phyloP scores from a whole-genome alignment of 2,888 invertebrate genomes.

The Trisateles emortualis region DNA sequence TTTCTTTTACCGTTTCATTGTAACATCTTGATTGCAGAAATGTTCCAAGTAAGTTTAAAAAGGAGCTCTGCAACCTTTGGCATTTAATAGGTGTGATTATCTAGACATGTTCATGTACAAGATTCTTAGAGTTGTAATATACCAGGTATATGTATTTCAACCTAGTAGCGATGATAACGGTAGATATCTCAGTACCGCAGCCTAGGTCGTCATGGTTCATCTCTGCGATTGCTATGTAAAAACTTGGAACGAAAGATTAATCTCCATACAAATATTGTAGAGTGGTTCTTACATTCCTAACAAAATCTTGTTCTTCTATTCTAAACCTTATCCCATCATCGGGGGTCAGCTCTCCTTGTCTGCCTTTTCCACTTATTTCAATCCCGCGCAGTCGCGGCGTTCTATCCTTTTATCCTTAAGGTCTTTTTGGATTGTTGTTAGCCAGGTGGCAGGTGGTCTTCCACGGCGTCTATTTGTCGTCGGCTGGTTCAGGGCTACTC shows the following conservation, averaged over 20 bases:
- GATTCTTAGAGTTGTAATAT: not conserved
- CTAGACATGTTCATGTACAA: not conserved
- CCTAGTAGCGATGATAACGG: conserved; percentile 5
- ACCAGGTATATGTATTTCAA: not conserved
- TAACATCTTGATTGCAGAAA: no score
- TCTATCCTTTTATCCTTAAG: no score
- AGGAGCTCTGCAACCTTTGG: not conserved
- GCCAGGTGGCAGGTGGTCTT: no score
- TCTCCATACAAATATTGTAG: not conserved
- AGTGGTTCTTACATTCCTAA: not conserved
- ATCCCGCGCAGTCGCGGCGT: no score
- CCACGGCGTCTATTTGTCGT: no score
- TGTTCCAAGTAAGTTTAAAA: not conserved
- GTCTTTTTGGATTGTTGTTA: no score
- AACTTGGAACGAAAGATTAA: conserved; percentile 1
- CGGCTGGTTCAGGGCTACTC: no score
- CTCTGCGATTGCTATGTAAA: not conserved
- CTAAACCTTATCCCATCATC: no score
- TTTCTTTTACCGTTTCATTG: no score
- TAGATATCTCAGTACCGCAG: not conserved
- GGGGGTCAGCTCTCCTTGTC: no score
- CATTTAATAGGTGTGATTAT: not conserved
- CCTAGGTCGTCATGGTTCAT: not conserved
- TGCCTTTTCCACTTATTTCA: no score
- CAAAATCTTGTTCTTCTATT: no score